Conservation (phyloP, 2,888 invertebrate genomes). For the Ypsolopha scabrella region DNA sequence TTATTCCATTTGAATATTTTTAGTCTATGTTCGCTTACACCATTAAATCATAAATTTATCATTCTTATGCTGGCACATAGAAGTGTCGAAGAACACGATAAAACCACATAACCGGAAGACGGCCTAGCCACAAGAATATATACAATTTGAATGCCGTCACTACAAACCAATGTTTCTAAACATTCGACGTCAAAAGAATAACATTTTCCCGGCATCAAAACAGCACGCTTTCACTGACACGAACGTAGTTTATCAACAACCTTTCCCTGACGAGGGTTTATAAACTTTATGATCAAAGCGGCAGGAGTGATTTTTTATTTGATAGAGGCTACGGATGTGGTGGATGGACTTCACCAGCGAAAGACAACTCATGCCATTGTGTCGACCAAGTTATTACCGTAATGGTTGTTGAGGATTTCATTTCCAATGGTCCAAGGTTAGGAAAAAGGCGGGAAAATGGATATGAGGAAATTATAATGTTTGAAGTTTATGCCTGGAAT, state of each 20-base stretch:
- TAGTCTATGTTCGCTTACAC: too few relatives aligned
- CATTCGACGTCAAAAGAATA: neutral
- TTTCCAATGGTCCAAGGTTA: neutral
- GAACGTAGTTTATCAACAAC: slow-evolving; percentile 16
- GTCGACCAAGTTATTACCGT: slow-evolving; percentile 19
- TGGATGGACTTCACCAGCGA: neutral
- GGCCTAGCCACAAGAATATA: too few relatives aligned
- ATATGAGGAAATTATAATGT: too few relatives aligned
- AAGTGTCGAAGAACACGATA: too few relatives aligned
- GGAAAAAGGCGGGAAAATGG: neutral
- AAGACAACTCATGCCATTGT: slow-evolving; percentile 20
- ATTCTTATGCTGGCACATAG: too few relatives aligned
- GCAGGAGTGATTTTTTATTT: neutral
- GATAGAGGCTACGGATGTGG: neutral
- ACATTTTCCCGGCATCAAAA: slow-evolving; percentile 1
- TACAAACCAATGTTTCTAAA: neutral
- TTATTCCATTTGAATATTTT: too few relatives aligned
- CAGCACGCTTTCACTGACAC: slow-evolving; percentile 6
- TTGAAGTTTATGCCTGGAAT: too few relatives aligned
- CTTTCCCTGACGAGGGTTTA: neutral
- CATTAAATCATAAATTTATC: too few relatives aligned
- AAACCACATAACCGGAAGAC: too few relatives aligned
- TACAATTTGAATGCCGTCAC: too few relatives aligned
- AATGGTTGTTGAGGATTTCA: slow-evolving; percentile 9
- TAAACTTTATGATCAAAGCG: neutral